Percentiles rank a stretch among this genome's conserved stretches.
Evolutionary conservation across 2,888 invertebrate species (phyloP).

Genomic region (Hydropsyche betteni): DNA sequence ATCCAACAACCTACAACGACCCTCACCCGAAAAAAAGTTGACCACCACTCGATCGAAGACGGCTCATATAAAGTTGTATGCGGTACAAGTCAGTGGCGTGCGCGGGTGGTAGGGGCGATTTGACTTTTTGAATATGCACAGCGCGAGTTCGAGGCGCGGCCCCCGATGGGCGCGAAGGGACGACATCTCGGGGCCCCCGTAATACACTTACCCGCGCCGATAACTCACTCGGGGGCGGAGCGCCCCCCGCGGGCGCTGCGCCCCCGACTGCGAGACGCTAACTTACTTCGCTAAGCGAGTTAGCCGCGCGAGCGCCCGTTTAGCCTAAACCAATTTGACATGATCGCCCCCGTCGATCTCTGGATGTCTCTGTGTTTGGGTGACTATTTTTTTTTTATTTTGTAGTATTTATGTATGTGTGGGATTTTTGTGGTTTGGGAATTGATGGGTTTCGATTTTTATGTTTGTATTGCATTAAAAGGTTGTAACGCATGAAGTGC

Average conservation of each 20-base stretch:
- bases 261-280: slow-evolving; percentile 36
- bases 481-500: no score
- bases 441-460: no score
- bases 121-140: slow-evolving; percentile 52
- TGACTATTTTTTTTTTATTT: no score
- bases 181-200: slow-evolving; percentile 16
- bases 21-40: slow-evolving; percentile 19
- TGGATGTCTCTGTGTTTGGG: no score
- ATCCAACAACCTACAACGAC: no score
- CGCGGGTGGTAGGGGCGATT: slow-evolving; percentile 45
- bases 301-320: slow-evolving; percentile 45
- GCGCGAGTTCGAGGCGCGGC: slow-evolving; percentile 43
- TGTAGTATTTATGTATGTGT: no score
- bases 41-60: slow-evolving; percentile 33
- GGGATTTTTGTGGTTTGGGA: no score
- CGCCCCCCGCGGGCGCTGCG: slow-evolving; percentile 21
- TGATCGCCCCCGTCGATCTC: slow-evolving; percentile 38
- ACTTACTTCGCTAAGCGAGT: slow-evolving; percentile 50
- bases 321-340: slow-evolving; percentile 52
- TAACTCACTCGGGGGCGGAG: slow-evolving; percentile 38
- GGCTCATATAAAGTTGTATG: slow-evolving; percentile 40
- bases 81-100: slow-evolving; percentile 13
- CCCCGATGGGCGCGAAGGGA: no score
- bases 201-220: slow-evolving; percentile 40
- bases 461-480: no score